A percentile compares a stretch with the other conserved stretches of the same genome.
These are phyloP conservation scores for Tetropium fuscum DNA, from an alignment of 2,888 invertebrate genomes.

Conservation along the genomic window DNA sequence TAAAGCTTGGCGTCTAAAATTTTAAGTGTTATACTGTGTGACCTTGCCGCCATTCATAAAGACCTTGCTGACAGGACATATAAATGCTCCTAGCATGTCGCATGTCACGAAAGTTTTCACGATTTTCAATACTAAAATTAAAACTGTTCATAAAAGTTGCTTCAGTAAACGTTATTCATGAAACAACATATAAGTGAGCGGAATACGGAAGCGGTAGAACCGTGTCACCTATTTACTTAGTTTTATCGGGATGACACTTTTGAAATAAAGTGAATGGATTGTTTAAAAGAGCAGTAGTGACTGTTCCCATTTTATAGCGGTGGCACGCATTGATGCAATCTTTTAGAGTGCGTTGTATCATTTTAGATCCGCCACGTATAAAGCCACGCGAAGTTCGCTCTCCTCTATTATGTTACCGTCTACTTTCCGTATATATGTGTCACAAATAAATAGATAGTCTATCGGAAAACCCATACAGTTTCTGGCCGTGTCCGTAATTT, in stretches of 20 bases:
- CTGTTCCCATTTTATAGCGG: constrained; percentile 24
- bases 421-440: constrained; percentile 19
- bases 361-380: constrained; percentile 31
- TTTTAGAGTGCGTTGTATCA: constrained; percentile 49
- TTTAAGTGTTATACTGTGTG: no score
- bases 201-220: no score
- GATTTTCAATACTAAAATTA: no score
- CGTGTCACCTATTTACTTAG: constrained; percentile 9
- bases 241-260: constrained; percentile 24
- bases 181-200: no score
- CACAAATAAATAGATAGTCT: constrained; percentile 2
- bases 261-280: constrained; percentile 38
- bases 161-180: no score
- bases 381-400: constrained; percentile 18
- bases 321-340: constrained; percentile 47
- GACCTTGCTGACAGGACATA: no score
- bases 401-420: constrained; percentile 17
- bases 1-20: no score
- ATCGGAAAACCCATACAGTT: constrained; percentile 5
- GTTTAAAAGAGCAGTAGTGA: constrained; percentile 35
- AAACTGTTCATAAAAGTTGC: no score
- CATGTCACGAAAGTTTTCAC: no score
- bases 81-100: no score
- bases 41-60: no score
- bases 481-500: constrained; percentile 14